Base-by-base conservation (phyloP, 2,113 vertebrate species). In the Cochlearius cochlearius region DNA sequence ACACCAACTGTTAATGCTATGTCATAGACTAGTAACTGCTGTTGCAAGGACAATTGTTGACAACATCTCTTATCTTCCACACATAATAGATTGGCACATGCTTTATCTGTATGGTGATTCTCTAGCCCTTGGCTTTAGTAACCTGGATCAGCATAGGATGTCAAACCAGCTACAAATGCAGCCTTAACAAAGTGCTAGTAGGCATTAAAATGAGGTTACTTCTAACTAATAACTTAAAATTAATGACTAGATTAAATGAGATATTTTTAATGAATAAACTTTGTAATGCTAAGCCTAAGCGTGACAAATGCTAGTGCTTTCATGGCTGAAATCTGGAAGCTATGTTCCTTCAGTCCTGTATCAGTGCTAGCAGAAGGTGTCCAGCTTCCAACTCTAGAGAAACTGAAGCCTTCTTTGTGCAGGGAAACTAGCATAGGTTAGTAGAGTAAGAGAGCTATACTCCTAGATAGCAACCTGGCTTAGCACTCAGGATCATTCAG, bases 61-160 rank as follows among this genome's bases (percentile, higher is more conserved):
- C 50, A 82, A 47, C 47, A 27, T 19, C 67, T 43, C 15, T 59
- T 32, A 0, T 62, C 64, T 76, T 81, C 71, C 78, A 60, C 72
- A 20, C 16, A 0, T 10, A 30, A 81, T 5, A 58, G 49, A 47
- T 22, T 83, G 91, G 69, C 86, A 88, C 88, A 32, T 68, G 26
- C 36, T 91, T 91, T 75, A 47, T 68, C 69, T 49, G 5, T 10
- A 6, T 13, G 66, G 50, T 47, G 12, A 78, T 75, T 84, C 71
- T 68, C 34, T 90, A 92, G 88, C 85, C 83, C 62, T 93, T 95
- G 69, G 76, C 88, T 94, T 86, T 30, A 63, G 80, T 32, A 49
- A 75, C 32, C 26, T 82, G 50, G 60, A 83, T 83, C 77, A 85
- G 67, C 55, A 62, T 2, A 81, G 49, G 36, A n/a, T 79, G 76